These are phyloP conservation scores for Listronotus oregonensis DNA, from an alignment of 1,140 invertebrate genomes.

Conservation along the genomic window DNA sequence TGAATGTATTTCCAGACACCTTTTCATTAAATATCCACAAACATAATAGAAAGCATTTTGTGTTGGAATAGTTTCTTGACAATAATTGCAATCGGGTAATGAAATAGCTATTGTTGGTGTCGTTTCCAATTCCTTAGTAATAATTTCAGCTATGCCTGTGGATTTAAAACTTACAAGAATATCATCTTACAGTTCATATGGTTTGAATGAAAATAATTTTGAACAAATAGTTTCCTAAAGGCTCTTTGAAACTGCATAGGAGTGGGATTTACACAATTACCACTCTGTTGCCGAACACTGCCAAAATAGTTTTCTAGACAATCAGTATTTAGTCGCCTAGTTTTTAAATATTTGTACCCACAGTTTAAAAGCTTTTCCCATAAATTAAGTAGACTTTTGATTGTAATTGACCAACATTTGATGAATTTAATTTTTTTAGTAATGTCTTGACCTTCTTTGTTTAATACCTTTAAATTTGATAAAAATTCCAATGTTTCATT, in stretches of 20 bases:
- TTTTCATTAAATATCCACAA: slow-evolving; percentile 31
- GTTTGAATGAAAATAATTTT: too few species aligned
- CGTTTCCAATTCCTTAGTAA: too few species aligned
- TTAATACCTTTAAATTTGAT: slow-evolving; percentile 7
- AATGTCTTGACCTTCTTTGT: slow-evolving; percentile 5
- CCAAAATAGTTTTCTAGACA: too few species aligned
- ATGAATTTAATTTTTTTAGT: neutral
- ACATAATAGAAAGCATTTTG: slow-evolving; percentile 25
- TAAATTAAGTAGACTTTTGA: too few species aligned
- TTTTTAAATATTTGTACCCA: slow-evolving; percentile 19
- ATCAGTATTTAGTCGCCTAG: slow-evolving; percentile 17
- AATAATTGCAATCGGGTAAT: slow-evolving; percentile 15
- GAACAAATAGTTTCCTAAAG: too few species aligned
- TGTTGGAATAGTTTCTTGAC: slow-evolving; percentile 8
- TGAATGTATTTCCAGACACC: slow-evolving; percentile 3
- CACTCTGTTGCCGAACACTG: too few species aligned
- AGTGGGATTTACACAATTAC: too few species aligned
- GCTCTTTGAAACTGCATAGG: too few species aligned
- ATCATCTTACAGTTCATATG: too few species aligned
- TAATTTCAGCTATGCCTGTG: too few species aligned
- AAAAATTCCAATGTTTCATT: slow-evolving; percentile 5
- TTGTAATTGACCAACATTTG: slow-evolving; percentile 17
- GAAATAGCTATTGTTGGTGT: slow-evolving; percentile 5
- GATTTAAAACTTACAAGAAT: too few species aligned
- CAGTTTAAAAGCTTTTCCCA: neutral